Conservation (phyloP, 2,888 invertebrate species). For the Callyntrura sp. region DNA sequence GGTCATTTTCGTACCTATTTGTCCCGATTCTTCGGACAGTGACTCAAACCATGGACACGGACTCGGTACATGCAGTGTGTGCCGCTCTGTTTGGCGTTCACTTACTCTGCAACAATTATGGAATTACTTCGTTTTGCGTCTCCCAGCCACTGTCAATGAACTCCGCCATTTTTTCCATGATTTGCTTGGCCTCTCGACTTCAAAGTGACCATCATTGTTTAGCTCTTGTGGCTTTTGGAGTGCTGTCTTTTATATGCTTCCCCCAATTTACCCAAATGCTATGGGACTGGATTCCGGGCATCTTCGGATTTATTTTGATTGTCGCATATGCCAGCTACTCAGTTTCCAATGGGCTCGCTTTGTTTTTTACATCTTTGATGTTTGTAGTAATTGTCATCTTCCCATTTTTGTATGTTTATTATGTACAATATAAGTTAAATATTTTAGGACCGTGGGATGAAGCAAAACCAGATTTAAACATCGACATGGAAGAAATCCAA, state of each 20-base stretch:
- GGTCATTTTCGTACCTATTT: constrained; percentile 65
- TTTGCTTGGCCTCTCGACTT: constrained; percentile 97
- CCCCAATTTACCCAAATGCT: constrained; percentile 91
- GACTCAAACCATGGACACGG: constrained; percentile 98
- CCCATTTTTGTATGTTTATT: constrained; percentile 90
- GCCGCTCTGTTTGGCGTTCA: constrained; percentile 95
- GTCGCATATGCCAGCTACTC: constrained; percentile 86
- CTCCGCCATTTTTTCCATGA: constrained; percentile 97
- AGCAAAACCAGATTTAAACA: constrained; percentile 86
- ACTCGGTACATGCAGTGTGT: constrained; percentile 98
- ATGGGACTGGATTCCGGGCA: constrained; percentile 86
- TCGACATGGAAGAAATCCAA: constrained; percentile 66
- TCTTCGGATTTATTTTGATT: constrained; percentile 87
- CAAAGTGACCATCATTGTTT: constrained; percentile 95
- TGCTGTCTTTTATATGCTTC: constrained; percentile 94
- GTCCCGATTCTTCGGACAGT: constrained; percentile 94
- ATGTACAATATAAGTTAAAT: constrained; percentile 94
- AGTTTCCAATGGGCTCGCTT: constrained; percentile 85
- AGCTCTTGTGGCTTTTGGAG: constrained; percentile 94
- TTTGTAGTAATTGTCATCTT: constrained; percentile 90
- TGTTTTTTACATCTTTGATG: constrained; percentile 88
- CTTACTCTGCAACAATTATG: constrained; percentile 97
- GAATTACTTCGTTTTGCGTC: constrained; percentile 93
- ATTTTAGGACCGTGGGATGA: constrained; percentile 99
- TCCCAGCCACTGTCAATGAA: constrained; percentile 97